Evolutionary conservation across 2,888 invertebrate genomes (phyloP), one percentile per base, ranked within the genome.

Genomic region (Heterodera filipjevi): DNA sequence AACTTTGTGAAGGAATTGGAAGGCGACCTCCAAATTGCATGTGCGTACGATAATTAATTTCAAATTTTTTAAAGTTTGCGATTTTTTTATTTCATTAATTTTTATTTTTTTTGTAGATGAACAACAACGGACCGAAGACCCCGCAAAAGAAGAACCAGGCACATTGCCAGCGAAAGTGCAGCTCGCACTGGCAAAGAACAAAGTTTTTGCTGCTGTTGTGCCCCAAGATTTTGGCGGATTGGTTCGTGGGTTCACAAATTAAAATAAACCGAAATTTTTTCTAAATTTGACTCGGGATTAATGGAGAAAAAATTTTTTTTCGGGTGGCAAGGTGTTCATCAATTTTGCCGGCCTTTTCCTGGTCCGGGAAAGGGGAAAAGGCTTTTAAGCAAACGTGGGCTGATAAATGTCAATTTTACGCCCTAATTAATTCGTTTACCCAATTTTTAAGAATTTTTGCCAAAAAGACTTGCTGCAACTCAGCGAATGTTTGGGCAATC

Each of bases 201-300:
- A 81, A 14, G 80, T 86, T 27, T 83, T 78, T 68, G 80, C 82
- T 1, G 32, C 83, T 3, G 80, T 83, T 39, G 80, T 88, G 49
- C 85, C 82, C 19, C 81, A 83, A 27, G 86, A 85, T 12, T 89
- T 82, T 76, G 87, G 84, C n/a, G 88, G 88, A n/a, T 66, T 84
- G 33, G 85, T 82, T 27, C 6, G 39, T 39, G 39, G 6, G n/a
- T 59, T 59, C 59, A 49, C 8, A 44, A 44, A n/a, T n/a, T n/a
- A n/a, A n/a, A n/a, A n/a, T n/a, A n/a, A n/a, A n/a, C n/a, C n/a
- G n/a, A n/a, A n/a, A n/a, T n/a, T 49, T 49, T 49, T 49, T 49
- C 16, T 49, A 12, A 16, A 49, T 39, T 39, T 39, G 39, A 12
- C 12, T 39, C 39, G 39, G 39, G n/a, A n/a, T n/a, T n/a, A n/a